These are phyloP conservation scores for Diarsia rubi DNA, from an alignment of 2,888 invertebrate species.

Conservation along the genomic window DNA sequence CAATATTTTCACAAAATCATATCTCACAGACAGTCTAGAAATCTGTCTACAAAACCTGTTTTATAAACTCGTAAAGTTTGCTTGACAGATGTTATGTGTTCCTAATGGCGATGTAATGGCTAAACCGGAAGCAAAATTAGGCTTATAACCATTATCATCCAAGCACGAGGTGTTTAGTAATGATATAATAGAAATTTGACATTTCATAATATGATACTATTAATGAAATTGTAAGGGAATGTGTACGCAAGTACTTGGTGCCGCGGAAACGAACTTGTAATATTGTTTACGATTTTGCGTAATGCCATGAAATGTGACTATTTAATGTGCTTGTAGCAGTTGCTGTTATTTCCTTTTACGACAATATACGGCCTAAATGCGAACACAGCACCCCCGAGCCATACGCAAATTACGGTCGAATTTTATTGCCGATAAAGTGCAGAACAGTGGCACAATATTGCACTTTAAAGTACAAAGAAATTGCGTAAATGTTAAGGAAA, in stretches of 20 bases:
- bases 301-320: slow-evolving; percentile 34
- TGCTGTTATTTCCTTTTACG: slow-evolving; percentile 62
- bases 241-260: slow-evolving; percentile 14
- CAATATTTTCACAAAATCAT: slow-evolving; percentile 47
- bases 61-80: slow-evolving; percentile 39
- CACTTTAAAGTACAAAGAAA: slow-evolving; percentile 17
- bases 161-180: slow-evolving; percentile 42
- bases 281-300: slow-evolving; percentile 29
- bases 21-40: slow-evolving; percentile 57
- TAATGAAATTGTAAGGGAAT: slow-evolving; percentile 50
- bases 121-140: slow-evolving; percentile 60
- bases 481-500: slow-evolving; percentile 19
- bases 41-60: slow-evolving; percentile 54
- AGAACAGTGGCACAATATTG: slow-evolving; percentile 46
- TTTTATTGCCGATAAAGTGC: slow-evolving; percentile 51
- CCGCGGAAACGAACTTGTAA: slow-evolving; percentile 1
- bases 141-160: slow-evolving; percentile 36
- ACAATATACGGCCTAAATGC: slow-evolving; percentile 42
- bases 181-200: slow-evolving; percentile 44
- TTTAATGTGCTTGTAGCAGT: slow-evolving; percentile 32
- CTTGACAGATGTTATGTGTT: slow-evolving; percentile 42
- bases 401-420: slow-evolving; percentile 28
- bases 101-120: slow-evolving; percentile 41
- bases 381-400: slow-evolving; percentile 41
- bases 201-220: slow-evolving; percentile 49